phyloP scores from a whole-genome alignment of 2,113 vertebrate genomes.

The Syrrhaptes paradoxus region DNA sequence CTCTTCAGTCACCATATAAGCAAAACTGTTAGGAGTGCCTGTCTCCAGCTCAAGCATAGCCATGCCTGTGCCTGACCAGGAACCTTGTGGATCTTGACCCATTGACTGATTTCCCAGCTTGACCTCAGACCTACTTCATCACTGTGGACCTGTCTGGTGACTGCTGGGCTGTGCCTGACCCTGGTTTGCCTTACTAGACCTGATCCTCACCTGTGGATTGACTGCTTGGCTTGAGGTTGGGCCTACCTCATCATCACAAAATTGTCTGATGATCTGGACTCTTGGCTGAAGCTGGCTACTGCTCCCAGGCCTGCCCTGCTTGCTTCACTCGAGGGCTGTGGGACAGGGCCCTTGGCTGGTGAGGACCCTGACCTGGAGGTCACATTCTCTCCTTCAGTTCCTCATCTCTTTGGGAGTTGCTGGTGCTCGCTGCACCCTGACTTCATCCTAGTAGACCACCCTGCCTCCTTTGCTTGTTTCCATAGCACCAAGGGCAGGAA shows the following conservation, averaged over 20 bases:
- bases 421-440: neutral
- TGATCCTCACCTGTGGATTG: neutral
- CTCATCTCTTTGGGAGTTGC: neutral
- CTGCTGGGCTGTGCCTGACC: neutral
- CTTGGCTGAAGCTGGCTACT: neutral
- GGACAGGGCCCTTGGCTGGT: neutral
- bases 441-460: neutral
- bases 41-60: neutral
- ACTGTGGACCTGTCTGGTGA: too few relatives aligned
- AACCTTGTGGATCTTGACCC: too few relatives aligned
- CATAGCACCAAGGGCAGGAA: neutral
- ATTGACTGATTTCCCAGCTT: too few relatives aligned
- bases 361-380: neutral
- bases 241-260: neutral
- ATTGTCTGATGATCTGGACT: neutral
- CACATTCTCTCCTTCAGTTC: neutral
- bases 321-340: neutral
- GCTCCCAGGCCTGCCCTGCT: neutral
- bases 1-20: neutral
- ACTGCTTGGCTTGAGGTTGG: neutral
- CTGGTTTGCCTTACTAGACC: neutral
- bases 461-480: neutral
- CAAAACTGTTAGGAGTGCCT: neutral
- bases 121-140: too few relatives aligned
- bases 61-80: neutral